phyloP scores from a whole-genome alignment of 2,797 vertebrate genomes.

The Buphagus erythrorhynchus region DNA sequence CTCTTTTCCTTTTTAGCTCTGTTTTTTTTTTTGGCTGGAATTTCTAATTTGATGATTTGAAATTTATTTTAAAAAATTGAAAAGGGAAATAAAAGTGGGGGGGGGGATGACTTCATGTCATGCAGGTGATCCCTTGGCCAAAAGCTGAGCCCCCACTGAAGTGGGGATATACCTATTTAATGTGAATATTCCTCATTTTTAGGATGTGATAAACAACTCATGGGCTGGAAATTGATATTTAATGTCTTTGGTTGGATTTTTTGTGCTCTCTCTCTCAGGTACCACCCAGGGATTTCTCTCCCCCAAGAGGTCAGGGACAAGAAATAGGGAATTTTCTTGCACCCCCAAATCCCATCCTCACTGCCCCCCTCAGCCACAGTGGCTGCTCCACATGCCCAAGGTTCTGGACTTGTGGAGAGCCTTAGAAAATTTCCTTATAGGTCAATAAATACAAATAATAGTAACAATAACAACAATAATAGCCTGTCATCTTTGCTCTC shows the following conservation, averaged over 20 bases:
- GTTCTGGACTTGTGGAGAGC: neutral
- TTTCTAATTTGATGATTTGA: neutral
- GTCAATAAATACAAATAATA: neutral
- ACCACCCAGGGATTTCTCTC: neutral
- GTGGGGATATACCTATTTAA: neutral
- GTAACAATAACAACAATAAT: neutral
- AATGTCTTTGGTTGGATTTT: neutral
- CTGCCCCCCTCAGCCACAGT: neutral
- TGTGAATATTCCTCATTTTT: neutral
- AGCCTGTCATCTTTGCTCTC: neutral
- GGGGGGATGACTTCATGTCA: fast-evolving
- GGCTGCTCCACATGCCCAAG: fast-evolving
- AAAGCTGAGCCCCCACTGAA: neutral
- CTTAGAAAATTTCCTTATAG: neutral
- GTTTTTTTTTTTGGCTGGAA: neutral
- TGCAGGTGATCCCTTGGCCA: neutral
- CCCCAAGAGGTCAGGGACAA: neutral
- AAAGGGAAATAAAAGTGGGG: neutral
- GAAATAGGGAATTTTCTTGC: neutral
- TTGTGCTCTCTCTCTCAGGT: neutral
- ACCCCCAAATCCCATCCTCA: fast-evolving
- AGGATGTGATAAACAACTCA: fast-evolving
- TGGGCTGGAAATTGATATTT: neutral
- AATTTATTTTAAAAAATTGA: neutral
- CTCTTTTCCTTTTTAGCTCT: neutral